A percentile compares a stretch with the other conserved stretches of the same genome.
These are phyloP conservation scores for Anas bernieri DNA, from an alignment of 2,797 vertebrate species.

Conservation along the genomic window DNA sequence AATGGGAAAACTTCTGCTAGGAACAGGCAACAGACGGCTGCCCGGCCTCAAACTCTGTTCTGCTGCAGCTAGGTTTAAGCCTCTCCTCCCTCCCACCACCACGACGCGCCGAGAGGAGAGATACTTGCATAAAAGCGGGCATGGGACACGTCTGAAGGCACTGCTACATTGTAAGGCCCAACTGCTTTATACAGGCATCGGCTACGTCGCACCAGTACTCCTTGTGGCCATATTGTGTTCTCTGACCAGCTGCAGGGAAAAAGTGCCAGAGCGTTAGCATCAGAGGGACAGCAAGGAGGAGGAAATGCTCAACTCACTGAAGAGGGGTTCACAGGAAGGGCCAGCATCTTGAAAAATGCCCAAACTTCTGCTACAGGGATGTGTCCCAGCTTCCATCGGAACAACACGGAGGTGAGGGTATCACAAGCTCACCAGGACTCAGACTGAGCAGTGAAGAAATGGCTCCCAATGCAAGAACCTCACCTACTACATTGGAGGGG, in stretches of 20 bases:
- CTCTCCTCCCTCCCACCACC: not conserved
- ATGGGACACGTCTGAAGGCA: slow-evolving; percentile 97
- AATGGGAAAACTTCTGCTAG: not conserved
- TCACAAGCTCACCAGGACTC: not conserved
- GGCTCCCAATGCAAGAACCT: not conserved
- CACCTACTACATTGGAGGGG: not conserved
- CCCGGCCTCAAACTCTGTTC: not conserved
- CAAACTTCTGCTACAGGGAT: not conserved
- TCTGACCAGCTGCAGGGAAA: slow-evolving; percentile 91
- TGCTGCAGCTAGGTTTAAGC: not conserved
- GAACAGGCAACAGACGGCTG: not conserved
- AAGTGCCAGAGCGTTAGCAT: not conserved
- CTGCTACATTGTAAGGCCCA: slow-evolving; percentile 94
- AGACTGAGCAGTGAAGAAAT: not conserved
- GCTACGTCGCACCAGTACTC: slow-evolving; percentile 96
- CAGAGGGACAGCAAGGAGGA: not conserved
- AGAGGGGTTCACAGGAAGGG: fast-evolving
- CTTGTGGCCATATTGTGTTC: slow-evolving; percentile 97
- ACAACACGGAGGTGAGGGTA: not conserved
- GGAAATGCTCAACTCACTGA: not conserved
- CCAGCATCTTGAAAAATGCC: not conserved
- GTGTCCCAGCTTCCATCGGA: not conserved
- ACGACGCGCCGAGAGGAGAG: not conserved
- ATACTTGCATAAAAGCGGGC: slow-evolving; percentile 98
- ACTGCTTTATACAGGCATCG: slow-evolving; percentile 95